Evolutionary conservation across 2,113 vertebrate genomes (phyloP), one percentile per base, ranked within the genome.

Genomic region (Malurus melanocephalus): DNA sequence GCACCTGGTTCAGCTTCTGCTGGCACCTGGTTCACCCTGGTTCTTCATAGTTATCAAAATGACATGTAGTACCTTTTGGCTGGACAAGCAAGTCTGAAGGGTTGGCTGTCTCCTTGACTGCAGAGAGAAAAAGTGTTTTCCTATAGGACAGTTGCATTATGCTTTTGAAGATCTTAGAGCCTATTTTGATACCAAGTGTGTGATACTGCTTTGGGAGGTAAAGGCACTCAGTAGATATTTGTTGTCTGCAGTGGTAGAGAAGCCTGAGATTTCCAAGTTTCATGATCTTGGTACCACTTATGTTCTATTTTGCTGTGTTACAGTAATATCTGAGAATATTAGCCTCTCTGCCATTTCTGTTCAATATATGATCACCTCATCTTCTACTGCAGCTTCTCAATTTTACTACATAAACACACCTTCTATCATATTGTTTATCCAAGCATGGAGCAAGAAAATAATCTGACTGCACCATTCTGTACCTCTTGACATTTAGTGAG

Each of bases 401-500:
- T 90, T 88, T 90, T 93, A 73, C 88, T 94, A 40, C 67, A 56
- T 88, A 90, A 91, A 90, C 24, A 88, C 62, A 33, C 74, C 90
- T 84, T 93, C 73, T 91, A 81, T 96, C 94, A 85, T 68, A 89
- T 81, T 93, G 88, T 92, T 96, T 96, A 93, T 87, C 74, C 90
- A 93, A 91, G 92, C 93, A 93, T 91, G 86, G 93, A 95, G 69
- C 51, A 90, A 93, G 86, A 87, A 91, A 93, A 94, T 93, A 96
- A 91, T 93, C 89, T 96, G 82, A 86, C 86, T 93, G 38, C 81
- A 76, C 74, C 80, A 88, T 90, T 95, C 88, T 87, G 83, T 77
- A 93, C 90, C 90, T 84, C 69, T 87, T 95, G 90, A 93, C 92
- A 91, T 94, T 93, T 93, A 76, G 66, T 87, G 68, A 78, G 77